phyloP scores from a whole-genome alignment of 2,113 vertebrate genomes.

The Myxocyprinus asiaticus region DNA sequence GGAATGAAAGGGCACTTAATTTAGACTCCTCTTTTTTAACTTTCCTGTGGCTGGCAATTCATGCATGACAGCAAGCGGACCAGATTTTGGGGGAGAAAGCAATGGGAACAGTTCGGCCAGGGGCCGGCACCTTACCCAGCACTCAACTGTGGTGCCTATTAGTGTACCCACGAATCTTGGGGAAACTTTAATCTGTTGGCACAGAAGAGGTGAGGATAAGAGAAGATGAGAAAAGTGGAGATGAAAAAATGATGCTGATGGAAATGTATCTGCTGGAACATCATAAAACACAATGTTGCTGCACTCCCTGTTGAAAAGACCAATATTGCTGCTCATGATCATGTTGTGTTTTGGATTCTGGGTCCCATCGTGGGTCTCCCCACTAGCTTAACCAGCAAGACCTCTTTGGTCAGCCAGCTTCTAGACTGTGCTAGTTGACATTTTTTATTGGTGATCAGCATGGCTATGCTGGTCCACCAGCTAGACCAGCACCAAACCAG shows the following conservation, averaged over 20 bases:
- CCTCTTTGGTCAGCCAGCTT: too few relatives aligned
- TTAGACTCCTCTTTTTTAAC: conserved; percentile 64
- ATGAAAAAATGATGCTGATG: not conserved
- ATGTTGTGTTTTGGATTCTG: too few relatives aligned
- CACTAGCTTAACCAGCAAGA: too few relatives aligned
- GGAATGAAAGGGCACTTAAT: conserved; percentile 70
- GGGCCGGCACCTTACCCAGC: conserved; percentile 37
- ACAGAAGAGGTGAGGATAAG: conserved; percentile 13
- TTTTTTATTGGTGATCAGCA: too few relatives aligned
- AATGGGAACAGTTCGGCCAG: conserved; percentile 44
- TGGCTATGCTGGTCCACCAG: too few relatives aligned
- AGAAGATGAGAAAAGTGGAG: too few relatives aligned
- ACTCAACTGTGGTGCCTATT: conserved; percentile 52
- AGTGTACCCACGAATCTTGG: conserved; percentile 43
- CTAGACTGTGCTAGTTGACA: too few relatives aligned
- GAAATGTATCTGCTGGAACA: not conserved
- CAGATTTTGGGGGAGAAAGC: conserved; percentile 54
- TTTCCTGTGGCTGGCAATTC: conserved; percentile 63
- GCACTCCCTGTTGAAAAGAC: too few relatives aligned
- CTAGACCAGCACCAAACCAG: too few relatives aligned
- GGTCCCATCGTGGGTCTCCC: too few relatives aligned
- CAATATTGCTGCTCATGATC: too few relatives aligned
- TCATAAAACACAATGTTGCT: too few relatives aligned
- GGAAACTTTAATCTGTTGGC: conserved; percentile 47
- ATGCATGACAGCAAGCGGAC: conserved; percentile 60